Evolutionary conservation across 2,797 vertebrate genomes (phyloP).

Genomic region (Pogonophryne albipinna): DNA sequence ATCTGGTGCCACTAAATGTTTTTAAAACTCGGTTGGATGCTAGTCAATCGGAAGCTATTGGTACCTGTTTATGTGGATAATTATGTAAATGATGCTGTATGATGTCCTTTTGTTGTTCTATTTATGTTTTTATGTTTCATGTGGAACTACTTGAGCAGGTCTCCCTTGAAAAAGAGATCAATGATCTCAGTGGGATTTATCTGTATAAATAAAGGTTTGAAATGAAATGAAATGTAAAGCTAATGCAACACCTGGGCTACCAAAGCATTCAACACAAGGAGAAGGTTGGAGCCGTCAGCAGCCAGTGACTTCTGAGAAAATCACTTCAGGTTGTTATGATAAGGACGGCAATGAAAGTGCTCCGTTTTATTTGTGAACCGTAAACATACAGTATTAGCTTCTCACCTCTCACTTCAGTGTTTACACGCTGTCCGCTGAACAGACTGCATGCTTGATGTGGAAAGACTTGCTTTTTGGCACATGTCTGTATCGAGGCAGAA

Average conservation of each 20-base stretch:
- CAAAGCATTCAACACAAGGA: constrained; percentile 34
- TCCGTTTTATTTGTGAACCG: constrained; percentile 32
- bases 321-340: constrained; percentile 63
- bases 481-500: constrained; percentile 39
- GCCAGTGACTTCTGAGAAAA: constrained; percentile 60
- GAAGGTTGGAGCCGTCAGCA: constrained; percentile 34
- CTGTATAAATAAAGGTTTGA: too few species aligned
- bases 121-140: too few species aligned
- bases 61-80: too few species aligned
- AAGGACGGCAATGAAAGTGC: constrained; percentile 34
- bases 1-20: too few species aligned
- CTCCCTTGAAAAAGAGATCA: too few species aligned
- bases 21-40: too few species aligned
- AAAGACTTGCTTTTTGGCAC: constrained; percentile 35
- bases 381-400: constrained; percentile 51
- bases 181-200: too few species aligned
- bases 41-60: too few species aligned
- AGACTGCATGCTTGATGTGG: constrained; percentile 36
- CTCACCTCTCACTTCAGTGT: constrained; percentile 48
- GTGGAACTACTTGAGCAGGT: too few species aligned
- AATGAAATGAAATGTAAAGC: too few species aligned
- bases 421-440: constrained; percentile 42
- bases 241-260: constrained; percentile 40
- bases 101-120: too few species aligned
- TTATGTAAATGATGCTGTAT: too few species aligned